A percentile compares a stretch with the other conserved stretches of the same genome.
Evolutionary conservation across 2,797 vertebrate species (phyloP).

Genomic region (Cryptoblepharus egeriae): DNA sequence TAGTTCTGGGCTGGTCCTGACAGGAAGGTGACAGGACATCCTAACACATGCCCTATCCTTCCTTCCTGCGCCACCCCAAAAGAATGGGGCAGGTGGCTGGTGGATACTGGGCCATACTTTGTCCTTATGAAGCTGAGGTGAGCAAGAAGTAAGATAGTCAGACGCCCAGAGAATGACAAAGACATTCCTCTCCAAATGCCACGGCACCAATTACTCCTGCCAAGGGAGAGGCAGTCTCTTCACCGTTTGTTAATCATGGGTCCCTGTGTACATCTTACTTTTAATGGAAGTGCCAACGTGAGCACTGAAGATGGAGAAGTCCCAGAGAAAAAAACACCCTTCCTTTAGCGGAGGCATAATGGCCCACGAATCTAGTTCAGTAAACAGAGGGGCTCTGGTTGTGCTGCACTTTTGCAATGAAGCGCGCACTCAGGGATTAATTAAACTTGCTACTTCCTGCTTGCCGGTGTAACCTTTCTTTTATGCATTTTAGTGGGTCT

Average conservation of each 20-base stretch:
- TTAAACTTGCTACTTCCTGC: conserved; percentile 66
- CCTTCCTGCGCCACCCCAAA: rapidly evolving
- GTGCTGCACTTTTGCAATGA: conserved; percentile 56
- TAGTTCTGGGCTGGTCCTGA: too few species aligned
- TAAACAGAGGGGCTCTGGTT: conserved; percentile 58
- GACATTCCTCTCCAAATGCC: conserved; percentile 37
- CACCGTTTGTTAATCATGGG: conserved; percentile 36
- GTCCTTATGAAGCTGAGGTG: not conserved
- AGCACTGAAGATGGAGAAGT: conserved; percentile 17
- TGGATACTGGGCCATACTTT: not conserved
- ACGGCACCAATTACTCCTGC: conserved; percentile 18
- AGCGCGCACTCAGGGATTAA: conserved; percentile 67
- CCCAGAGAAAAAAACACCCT: conserved; percentile 27
- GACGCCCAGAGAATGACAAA: not conserved
- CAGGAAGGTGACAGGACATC: too few species aligned
- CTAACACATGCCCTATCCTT: too few species aligned
- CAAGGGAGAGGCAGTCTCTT: conserved; percentile 19
- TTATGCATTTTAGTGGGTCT: conserved; percentile 67
- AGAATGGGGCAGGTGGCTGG: not conserved
- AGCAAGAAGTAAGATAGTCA: not conserved
- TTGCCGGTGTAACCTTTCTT: conserved; percentile 67
- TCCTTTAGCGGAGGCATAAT: conserved; percentile 26
- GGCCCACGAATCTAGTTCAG: conserved; percentile 63
- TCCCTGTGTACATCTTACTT: conserved; percentile 34
- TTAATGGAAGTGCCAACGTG: conserved; percentile 46